phyloP scores from a whole-genome alignment of 2,113 vertebrate species.

The Menura novaehollandiae region DNA sequence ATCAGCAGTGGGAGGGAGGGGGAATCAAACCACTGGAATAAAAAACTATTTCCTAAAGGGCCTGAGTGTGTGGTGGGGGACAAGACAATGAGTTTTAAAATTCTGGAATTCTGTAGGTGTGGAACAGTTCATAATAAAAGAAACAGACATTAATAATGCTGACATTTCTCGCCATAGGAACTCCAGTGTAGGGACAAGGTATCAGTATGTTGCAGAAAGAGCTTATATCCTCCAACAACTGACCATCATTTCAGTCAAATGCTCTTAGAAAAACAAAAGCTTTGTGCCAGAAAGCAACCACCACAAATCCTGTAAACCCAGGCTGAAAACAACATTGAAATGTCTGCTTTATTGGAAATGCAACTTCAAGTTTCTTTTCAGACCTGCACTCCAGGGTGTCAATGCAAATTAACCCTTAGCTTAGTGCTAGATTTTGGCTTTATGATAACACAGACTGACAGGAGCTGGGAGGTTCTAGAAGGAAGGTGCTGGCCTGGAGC shows the following conservation, averaged over 20 bases:
- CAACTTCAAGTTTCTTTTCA: background rate
- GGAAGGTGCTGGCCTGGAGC: background rate
- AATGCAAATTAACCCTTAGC: background rate
- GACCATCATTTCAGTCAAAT: background rate
- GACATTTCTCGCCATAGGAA: background rate
- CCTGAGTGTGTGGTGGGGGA: background rate
- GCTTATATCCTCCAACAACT: background rate
- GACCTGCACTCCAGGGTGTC: too few relatives aligned
- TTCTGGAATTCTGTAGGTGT: background rate
- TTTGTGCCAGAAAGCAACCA: background rate
- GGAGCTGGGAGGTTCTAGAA: background rate
- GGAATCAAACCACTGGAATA: background rate
- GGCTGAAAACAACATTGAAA: background rate
- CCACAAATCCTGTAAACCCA: background rate
- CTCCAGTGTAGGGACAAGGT: background rate
- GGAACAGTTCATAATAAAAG: background rate
- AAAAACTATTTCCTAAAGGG: background rate
- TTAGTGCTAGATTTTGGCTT: background rate
- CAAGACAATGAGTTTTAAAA: background rate
- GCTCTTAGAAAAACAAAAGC: background rate
- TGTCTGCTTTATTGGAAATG: background rate
- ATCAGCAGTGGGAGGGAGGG: background rate
- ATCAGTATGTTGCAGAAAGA: background rate
- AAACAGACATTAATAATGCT: background rate
- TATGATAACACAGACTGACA: background rate